These are phyloP conservation scores for Ochlodes sylvanus DNA, from an alignment of 2,888 invertebrate genomes.

Conservation along the genomic window DNA sequence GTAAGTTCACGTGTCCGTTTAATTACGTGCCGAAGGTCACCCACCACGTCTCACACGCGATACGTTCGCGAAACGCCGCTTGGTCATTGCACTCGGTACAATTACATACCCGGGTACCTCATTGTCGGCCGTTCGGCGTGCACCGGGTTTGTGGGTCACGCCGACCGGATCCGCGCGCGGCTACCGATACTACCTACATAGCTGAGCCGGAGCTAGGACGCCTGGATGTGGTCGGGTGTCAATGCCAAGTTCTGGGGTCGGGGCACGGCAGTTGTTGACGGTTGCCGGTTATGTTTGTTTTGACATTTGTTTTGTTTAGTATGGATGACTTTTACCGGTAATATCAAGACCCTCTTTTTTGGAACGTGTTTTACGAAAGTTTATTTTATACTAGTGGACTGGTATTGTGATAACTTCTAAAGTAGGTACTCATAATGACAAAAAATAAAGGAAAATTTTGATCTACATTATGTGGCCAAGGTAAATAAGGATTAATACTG, in stretches of 20 bases:
- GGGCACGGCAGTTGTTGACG: not conserved
- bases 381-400: too few relatives aligned
- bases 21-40: slow-evolving; percentile 23
- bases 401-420: too few relatives aligned
- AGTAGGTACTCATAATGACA: too few relatives aligned
- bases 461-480: too few relatives aligned
- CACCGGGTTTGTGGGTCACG: slow-evolving; percentile 73
- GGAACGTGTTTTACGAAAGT: too few relatives aligned
- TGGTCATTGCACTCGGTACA: slow-evolving; percentile 63
- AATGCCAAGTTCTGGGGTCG: slow-evolving; percentile 12
- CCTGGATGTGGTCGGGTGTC: not conserved
- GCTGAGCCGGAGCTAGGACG: slow-evolving; percentile 1
- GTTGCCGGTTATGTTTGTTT: not conserved
- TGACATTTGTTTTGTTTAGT: too few relatives aligned
- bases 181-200: slow-evolving; percentile 41
- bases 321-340: too few relatives aligned
- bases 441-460: too few relatives aligned
- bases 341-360: too few relatives aligned
- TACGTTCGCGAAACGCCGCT: slow-evolving; percentile 45
- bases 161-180: slow-evolving; percentile 58
- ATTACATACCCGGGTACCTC: slow-evolving; percentile 54
- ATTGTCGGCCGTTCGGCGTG: slow-evolving; percentile 52
- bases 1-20: not conserved
- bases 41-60: not conserved
- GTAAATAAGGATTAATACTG: too few relatives aligned